phyloP scores from a whole-genome alignment of 2,797 vertebrate genomes.

The Sebastes itinus region DNA sequence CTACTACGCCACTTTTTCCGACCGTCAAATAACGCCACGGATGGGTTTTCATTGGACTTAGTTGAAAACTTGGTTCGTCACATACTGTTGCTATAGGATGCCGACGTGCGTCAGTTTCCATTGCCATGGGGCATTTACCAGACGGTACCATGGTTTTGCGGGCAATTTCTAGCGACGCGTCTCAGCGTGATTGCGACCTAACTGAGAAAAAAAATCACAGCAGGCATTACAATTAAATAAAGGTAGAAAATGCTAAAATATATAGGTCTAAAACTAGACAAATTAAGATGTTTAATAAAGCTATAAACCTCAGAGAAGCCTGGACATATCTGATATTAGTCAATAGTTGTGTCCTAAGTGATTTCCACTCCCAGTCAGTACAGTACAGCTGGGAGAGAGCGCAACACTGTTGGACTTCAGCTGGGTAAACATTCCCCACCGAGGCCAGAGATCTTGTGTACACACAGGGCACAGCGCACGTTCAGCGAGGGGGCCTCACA shows the following conservation, averaged over 20 bases:
- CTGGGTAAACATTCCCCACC: slow-evolving; percentile 83
- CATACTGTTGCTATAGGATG: too few relatives aligned
- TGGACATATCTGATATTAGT: slow-evolving; percentile 28
- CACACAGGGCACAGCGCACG: slow-evolving; percentile 70
- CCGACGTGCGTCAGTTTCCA: too few relatives aligned
- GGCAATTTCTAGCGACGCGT: too few relatives aligned
- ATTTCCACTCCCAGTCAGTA: slow-evolving; percentile 60
- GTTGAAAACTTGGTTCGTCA: too few relatives aligned
- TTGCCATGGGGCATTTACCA: too few relatives aligned
- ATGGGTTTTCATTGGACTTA: too few relatives aligned
- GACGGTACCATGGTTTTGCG: too few relatives aligned
- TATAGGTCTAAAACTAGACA: background rate
- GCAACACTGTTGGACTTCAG: slow-evolving; percentile 80
- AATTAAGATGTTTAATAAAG: background rate
- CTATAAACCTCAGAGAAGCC: background rate
- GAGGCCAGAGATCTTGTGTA: slow-evolving; percentile 82
- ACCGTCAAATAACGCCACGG: too few relatives aligned
- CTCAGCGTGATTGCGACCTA: too few relatives aligned
- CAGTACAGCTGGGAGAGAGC: slow-evolving; percentile 65
- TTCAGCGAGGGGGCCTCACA: slow-evolving; percentile 57
- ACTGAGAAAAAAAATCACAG: background rate
- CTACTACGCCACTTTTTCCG: too few relatives aligned
- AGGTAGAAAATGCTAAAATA: background rate
- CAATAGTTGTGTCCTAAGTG: slow-evolving; percentile 59
- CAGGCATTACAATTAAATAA: background rate